These are phyloP conservation scores for Neolamprologus cancellatus DNA, from an alignment of 2,113 vertebrate genomes.

Conservation along the genomic window DNA sequence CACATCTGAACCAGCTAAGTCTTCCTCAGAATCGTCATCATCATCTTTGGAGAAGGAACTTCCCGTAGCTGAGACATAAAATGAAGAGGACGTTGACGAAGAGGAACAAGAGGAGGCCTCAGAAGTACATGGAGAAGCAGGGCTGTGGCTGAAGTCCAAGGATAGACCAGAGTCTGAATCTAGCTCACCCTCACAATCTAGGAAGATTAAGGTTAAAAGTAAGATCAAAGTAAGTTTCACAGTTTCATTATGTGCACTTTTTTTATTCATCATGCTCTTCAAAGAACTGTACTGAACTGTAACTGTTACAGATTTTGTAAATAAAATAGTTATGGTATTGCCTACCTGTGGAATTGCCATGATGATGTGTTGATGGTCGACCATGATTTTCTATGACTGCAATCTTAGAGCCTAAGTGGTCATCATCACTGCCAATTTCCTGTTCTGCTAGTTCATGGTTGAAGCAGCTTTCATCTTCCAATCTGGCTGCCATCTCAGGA, in stretches of 20 bases:
- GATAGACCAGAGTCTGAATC: conserved; percentile 96
- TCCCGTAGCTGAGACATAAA: background rate
- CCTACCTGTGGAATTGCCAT: background rate
- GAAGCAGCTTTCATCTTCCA: conserved; percentile 71
- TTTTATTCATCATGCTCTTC: background rate
- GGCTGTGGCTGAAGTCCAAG: conserved; percentile 85
- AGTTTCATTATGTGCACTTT: background rate
- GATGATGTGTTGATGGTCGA: background rate
- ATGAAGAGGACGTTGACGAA: conserved; percentile 50
- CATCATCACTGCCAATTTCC: background rate
- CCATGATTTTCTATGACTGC: background rate
- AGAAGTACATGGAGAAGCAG: conserved; percentile 82
- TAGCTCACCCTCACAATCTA: conserved; percentile 42
- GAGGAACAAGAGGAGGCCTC: conserved; percentile 78
- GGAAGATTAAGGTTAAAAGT: background rate
- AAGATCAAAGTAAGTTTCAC: background rate
- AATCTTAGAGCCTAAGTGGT: background rate
- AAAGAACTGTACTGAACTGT: background rate
- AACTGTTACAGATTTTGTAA: background rate
- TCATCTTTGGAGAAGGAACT: conserved; percentile 71
- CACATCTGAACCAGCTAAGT: conserved; percentile 72
- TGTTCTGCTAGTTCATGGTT: background rate
- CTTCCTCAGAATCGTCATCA: conserved; percentile 78
- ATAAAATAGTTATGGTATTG: background rate
- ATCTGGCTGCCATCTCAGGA: conserved; percentile 77